Conservation (phyloP, 2,113 vertebrate genomes). For the Cyprinodon variegatus region DNA sequence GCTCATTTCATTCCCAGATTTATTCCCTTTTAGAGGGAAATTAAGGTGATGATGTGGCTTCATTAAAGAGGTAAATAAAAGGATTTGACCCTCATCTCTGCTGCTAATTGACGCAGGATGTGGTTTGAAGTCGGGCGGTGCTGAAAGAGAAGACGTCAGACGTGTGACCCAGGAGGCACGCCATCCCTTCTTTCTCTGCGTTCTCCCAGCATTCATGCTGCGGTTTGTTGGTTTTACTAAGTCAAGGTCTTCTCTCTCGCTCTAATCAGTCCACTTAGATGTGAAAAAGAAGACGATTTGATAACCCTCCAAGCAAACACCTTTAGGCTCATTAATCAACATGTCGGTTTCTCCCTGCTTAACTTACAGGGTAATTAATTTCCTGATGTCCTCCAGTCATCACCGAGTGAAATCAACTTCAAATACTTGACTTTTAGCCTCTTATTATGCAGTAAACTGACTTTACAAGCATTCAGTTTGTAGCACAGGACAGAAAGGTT, state of each 20-base stretch:
- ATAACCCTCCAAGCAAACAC: conserved; percentile 88
- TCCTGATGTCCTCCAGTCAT: conserved; percentile 83
- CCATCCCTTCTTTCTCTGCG: conserved; percentile 44
- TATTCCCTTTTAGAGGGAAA: conserved; percentile 59
- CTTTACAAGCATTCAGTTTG: conserved; percentile 45
- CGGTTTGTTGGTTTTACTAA: conserved; percentile 71
- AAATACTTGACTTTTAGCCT: conserved; percentile 81
- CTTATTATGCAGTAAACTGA: conserved; percentile 59
- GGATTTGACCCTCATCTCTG: conserved; percentile 41
- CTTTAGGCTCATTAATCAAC: conserved; percentile 88
- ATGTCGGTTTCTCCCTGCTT: conserved; percentile 78
- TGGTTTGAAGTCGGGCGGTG: conserved; percentile 62
- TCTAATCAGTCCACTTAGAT: conserved; percentile 86
- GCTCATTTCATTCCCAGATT: conserved; percentile 53
- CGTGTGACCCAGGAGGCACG: conserved; percentile 59
- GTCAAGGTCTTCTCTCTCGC: conserved; percentile 82
- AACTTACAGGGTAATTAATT: conserved; percentile 82
- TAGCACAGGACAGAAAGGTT: conserved; percentile 27
- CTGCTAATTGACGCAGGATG: conserved; percentile 71
- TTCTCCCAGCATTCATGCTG: conserved; percentile 47
- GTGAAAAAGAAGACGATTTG: conserved; percentile 80
- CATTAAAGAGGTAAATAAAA: conserved; percentile 77
- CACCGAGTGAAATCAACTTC: conserved; percentile 79
- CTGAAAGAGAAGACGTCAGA: conserved; percentile 53
- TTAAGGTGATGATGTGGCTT: conserved; percentile 70